These are phyloP conservation scores for Metopia argyrocephala DNA, from an alignment of 2,888 invertebrate species.

Conservation along the genomic window DNA sequence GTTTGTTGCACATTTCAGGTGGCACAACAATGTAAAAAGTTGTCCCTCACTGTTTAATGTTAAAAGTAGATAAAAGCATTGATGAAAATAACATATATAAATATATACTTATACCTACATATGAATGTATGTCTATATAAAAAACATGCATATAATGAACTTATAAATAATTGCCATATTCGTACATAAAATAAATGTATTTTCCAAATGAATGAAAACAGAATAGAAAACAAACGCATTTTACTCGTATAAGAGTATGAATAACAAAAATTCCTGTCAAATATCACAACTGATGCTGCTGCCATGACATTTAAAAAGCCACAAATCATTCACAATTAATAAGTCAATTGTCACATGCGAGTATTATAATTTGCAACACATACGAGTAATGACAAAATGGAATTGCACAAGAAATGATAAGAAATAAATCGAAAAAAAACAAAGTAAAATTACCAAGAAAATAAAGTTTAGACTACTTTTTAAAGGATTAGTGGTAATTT, in stretches of 20 bases:
- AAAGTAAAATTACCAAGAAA: too few relatives aligned
- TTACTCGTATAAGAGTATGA: slow-evolving; percentile 3
- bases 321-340: slow-evolving; percentile 58
- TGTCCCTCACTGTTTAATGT: too few relatives aligned
- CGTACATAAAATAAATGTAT: slow-evolving; percentile 12
- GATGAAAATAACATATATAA: too few relatives aligned
- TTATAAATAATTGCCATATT: slow-evolving; percentile 48
- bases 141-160: slow-evolving; percentile 35
- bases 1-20: too few relatives aligned
- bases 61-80: slow-evolving; percentile 29
- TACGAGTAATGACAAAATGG: too few relatives aligned
- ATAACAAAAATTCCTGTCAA: slow-evolving; percentile 18
- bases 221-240: slow-evolving; percentile 29
- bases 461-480: too few relatives aligned
- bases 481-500: too few relatives aligned
- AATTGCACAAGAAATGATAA: not conserved
- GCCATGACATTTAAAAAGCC: slow-evolving; percentile 50
- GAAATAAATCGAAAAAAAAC: not conserved
- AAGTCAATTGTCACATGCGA: slow-evolving; percentile 34
- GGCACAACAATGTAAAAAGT: too few relatives aligned
- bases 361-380: not conserved
- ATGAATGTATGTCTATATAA: too few relatives aligned
- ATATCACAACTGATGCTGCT: slow-evolving; percentile 18
- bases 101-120: too few relatives aligned
- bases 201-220: slow-evolving; percentile 14